Evolutionary conservation across 1,140 invertebrate genomes (phyloP), one percentile per base, ranked within the genome.

Genomic region (Trichogramma pretiosum): DNA sequence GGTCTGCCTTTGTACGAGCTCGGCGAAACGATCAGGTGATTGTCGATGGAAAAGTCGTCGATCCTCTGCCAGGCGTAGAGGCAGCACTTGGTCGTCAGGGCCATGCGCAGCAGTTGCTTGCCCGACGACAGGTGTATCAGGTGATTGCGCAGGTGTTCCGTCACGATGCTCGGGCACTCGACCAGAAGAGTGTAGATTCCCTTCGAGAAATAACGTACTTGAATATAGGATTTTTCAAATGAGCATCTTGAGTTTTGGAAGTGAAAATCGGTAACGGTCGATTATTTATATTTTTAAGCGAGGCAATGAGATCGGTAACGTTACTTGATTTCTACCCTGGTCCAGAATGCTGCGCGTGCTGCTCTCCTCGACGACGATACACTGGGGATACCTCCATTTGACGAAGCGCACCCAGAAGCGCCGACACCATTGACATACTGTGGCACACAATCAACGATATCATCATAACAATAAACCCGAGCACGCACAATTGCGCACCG

Each of bases 1-100:
- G 77, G 73, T 18, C 84, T 65, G 9, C 83, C 82, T 42, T 82
- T 76, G 54, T 78, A 83, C 3, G 73, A 76, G 32, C 72, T 67
- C 1, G 76, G 77, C 0, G 78, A 77, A 0, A 81, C 59, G 13
- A 83, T 64, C 1, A 88, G 67, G 56, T 88, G 84, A 60, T 86
- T 85, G 35, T 87, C 80, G 10, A 85, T 62, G 30, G 76, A 74
- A 59, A 88, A 88, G 7, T 76, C 52, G 4, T 64, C 61, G 5
- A 62, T 52, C 14, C 63, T 57, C 28, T 64, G 56, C 74, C 74
- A 76, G 10, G 68, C 69, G 44, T 76, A 76, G 0, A 69, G 57
- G 36, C 70, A 69, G 59, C 67, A 75, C 55, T 68, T 64, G 1
- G 61, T 63, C 0, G 62, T 73, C 16, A 77, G 47, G 3, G 56